Percentiles rank a stretch among this genome's conserved stretches.
Evolutionary conservation across 2,888 invertebrate species (phyloP).

Genomic region (Phortica okadai): DNA sequence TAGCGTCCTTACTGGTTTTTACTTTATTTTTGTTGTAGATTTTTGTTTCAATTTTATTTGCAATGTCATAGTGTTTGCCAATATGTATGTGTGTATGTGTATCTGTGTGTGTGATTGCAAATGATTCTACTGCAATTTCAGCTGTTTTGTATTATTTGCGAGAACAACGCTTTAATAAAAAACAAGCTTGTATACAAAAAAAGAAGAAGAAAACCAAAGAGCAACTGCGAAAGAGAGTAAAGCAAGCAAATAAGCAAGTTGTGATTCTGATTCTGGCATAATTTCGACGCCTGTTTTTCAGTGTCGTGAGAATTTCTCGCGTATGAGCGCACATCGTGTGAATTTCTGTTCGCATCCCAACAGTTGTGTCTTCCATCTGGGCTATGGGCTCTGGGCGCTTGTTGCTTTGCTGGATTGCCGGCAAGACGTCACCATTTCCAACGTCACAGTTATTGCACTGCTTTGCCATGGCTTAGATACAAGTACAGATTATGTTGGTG

Average conservation of each 20-base stretch:
- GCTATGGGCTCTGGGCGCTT: neutral
- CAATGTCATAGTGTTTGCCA: neutral
- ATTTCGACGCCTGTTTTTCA: slow-evolving; percentile 53
- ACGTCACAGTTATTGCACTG: too few relatives aligned
- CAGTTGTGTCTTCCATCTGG: neutral
- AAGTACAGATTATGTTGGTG: slow-evolving; percentile 32
- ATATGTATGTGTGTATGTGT: slow-evolving; percentile 24
- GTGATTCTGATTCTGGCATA: slow-evolving; percentile 19
- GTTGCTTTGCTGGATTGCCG: neutral
- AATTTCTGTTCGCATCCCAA: slow-evolving; percentile 50
- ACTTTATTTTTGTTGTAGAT: slow-evolving; percentile 48
- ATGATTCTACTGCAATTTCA: slow-evolving; percentile 45
- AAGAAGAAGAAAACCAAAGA: slow-evolving; percentile 35
- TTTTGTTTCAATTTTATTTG: neutral
- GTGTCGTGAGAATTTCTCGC: slow-evolving; percentile 73
- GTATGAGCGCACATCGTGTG: slow-evolving; percentile 72
- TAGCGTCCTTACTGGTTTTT: too few relatives aligned
- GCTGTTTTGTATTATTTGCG: slow-evolving; percentile 48
- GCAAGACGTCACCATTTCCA: too few relatives aligned
- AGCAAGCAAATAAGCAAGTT: neutral
- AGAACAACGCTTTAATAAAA: slow-evolving; percentile 7
- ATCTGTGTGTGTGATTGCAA: slow-evolving; percentile 13
- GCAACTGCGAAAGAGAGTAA: slow-evolving; percentile 39
- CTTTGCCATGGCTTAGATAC: neutral
- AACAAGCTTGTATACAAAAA: neutral